Evolutionary conservation across 2,797 vertebrate genomes (phyloP).

Genomic region (Hoplostethus atlanticus): DNA sequence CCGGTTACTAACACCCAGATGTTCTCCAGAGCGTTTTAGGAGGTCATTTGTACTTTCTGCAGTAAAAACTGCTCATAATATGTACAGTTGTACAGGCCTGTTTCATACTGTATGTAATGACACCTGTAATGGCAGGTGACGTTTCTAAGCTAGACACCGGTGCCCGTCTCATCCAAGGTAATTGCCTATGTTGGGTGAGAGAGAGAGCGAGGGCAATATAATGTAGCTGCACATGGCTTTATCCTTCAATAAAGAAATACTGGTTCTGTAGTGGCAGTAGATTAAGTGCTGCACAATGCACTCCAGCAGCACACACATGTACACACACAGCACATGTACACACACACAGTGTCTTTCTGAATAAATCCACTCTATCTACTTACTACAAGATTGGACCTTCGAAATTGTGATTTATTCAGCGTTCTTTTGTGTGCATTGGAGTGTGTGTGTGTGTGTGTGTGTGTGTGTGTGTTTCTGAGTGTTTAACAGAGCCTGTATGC

Average conservation of each 20-base stretch:
- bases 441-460: too few relatives aligned
- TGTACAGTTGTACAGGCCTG: too few relatives aligned
- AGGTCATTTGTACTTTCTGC: too few relatives aligned
- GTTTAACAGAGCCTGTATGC: neutral
- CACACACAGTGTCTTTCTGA: constrained; percentile 21
- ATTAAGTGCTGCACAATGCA: constrained; percentile 47
- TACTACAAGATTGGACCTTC: constrained; percentile 24
- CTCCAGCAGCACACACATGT: constrained; percentile 1
- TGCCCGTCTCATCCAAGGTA: too few relatives aligned
- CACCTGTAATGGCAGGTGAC: too few relatives aligned
- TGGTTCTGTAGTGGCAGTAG: constrained; percentile 16
- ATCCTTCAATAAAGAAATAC: constrained; percentile 49
- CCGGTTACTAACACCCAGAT: too few relatives aligned
- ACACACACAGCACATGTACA: neutral
- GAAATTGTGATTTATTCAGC: constrained; percentile 37
- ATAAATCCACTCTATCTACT: constrained; percentile 30
- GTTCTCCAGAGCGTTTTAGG: too few relatives aligned
- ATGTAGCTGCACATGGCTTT: constrained; percentile 36
- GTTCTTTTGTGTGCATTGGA: neutral
- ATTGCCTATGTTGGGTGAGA: too few relatives aligned
- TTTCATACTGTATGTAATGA: too few relatives aligned
- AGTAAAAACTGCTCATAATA: too few relatives aligned
- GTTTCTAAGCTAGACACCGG: too few relatives aligned
- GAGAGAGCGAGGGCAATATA: constrained; percentile 17
- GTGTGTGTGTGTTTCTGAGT: neutral